Conservation (phyloP, 2,797 vertebrate genomes). For the Chloroceryle amazona region DNA sequence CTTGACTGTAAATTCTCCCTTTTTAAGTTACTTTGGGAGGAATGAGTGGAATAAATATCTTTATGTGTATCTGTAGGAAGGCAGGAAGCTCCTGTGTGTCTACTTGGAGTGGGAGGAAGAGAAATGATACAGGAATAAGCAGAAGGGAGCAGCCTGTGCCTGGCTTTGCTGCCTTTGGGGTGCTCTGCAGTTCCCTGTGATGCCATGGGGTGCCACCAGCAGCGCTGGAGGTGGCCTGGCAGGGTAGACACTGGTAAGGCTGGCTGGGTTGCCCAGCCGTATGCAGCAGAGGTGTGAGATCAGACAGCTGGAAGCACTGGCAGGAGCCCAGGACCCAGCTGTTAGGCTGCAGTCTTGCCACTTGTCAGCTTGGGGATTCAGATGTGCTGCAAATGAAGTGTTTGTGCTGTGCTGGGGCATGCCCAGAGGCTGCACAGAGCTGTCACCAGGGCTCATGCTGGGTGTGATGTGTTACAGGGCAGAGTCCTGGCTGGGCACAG, state of each 20-base stretch:
- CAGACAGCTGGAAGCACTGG: background rate
- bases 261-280: background rate
- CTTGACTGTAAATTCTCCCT: background rate
- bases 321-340: background rate
- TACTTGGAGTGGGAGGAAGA: background rate
- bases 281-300: background rate
- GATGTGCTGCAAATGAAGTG: background rate
- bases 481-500: background rate
- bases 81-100: background rate
- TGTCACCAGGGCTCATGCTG: background rate
- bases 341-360: background rate
- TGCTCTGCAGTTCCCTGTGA: background rate
- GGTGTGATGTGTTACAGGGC: background rate
- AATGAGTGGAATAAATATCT: background rate
- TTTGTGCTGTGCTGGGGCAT: accelerated
- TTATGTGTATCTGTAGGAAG: background rate
- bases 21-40: background rate
- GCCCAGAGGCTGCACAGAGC: background rate
- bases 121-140: accelerated
- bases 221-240: background rate
- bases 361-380: accelerated
- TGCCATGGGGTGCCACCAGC: background rate
- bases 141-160: background rate
- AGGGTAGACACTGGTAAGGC: background rate
- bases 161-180: accelerated